These are phyloP conservation scores for Hemibagrus guttatus DNA, from an alignment of 2,797 vertebrate genomes.

Conservation along the genomic window DNA sequence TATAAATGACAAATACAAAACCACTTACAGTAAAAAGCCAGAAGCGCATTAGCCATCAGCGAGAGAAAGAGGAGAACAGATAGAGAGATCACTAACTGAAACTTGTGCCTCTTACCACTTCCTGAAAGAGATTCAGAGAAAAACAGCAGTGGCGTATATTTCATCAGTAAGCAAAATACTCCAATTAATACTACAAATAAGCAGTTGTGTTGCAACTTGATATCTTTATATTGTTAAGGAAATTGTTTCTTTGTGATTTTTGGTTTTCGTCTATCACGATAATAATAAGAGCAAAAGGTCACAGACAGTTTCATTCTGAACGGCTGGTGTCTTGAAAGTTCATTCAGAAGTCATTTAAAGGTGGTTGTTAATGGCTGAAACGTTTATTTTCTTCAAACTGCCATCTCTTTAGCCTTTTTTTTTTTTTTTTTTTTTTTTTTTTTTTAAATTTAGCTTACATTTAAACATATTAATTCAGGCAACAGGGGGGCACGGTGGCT, in stretches of 20 bases:
- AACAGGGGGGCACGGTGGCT: too few species aligned
- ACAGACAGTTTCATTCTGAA: not conserved
- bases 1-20: not conserved
- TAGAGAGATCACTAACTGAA: not conserved
- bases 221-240: not conserved
- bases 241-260: not conserved
- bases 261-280: not conserved
- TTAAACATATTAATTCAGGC: not conserved
- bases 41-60: conserved; percentile 20
- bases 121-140: not conserved
- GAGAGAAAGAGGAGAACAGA: conserved; percentile 23
- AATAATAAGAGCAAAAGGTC: not conserved
- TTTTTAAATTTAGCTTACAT: not conserved
- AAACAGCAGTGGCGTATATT: not conserved
- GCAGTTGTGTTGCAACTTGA: not conserved
- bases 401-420: not conserved
- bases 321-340: not conserved
- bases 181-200: too few species aligned
- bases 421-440: not conserved
- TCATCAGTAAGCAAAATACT: not conserved
- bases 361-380: not conserved
- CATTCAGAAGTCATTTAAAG: not conserved
- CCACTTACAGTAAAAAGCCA: conserved; percentile 40
- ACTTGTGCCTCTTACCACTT: not conserved
- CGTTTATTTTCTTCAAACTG: not conserved